phyloP scores from a whole-genome alignment of 2,888 invertebrate species.

The Nesidiocoris tenuis region DNA sequence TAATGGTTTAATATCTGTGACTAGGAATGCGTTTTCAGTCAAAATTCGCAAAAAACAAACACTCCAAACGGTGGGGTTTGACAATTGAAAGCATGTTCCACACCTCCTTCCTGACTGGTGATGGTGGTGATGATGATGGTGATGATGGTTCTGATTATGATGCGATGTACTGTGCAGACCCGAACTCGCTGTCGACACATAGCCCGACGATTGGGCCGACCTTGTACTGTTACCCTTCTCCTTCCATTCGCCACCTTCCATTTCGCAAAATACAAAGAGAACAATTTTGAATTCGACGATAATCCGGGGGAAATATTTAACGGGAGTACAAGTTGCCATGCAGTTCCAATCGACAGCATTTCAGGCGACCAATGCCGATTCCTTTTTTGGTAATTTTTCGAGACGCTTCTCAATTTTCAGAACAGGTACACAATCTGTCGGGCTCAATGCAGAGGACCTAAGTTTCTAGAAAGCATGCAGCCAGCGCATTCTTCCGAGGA shows the following conservation, averaged over 20 bases:
- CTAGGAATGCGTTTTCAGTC: no score
- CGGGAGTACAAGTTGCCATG: background rate
- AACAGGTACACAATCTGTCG: no score
- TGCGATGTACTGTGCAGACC: conserved; percentile 31
- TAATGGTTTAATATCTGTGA: no score
- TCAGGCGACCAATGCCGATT: no score
- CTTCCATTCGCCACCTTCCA: conserved; percentile 43
- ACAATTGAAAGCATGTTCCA: background rate
- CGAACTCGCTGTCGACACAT: conserved; percentile 32
- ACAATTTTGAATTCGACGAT: no score
- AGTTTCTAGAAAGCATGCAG: no score
- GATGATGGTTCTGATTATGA: conserved; percentile 25
- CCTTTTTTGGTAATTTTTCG: no score
- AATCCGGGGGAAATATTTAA: background rate
- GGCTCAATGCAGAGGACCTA: no score
- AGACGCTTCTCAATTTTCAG: no score
- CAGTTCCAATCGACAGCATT: background rate
- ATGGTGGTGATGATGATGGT: conserved; percentile 44
- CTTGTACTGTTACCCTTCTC: conserved; percentile 32
- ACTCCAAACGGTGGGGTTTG: no score
- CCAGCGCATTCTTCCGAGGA: no score
- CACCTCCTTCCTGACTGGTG: conserved; percentile 45
- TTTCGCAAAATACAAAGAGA: background rate
- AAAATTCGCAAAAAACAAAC: no score
- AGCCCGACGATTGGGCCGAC: conserved; percentile 37